These are phyloP conservation scores for Podarcis cretensis DNA, from an alignment of 2,113 vertebrate genomes.

Conservation along the genomic window DNA sequence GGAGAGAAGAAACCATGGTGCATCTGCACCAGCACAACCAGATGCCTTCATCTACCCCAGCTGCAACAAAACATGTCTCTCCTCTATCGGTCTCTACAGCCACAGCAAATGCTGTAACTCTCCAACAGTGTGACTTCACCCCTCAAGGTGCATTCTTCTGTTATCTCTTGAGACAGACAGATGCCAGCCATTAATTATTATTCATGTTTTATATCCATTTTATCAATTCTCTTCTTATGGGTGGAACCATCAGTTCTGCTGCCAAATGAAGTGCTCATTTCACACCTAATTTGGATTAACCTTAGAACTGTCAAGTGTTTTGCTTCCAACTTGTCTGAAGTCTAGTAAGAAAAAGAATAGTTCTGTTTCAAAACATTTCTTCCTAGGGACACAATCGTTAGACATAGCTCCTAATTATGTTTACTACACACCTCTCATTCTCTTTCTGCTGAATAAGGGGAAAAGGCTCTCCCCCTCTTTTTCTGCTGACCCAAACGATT, in stretches of 20 bases:
- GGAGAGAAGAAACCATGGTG: neutral
- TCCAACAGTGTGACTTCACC: too few species aligned
- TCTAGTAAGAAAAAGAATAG: neutral
- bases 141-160: too few species aligned
- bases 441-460: neutral
- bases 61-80: too few species aligned
- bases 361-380: neutral
- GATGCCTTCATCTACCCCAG: too few species aligned
- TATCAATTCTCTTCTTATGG: neutral
- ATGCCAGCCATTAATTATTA: too few species aligned
- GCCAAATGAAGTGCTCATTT: constrained; percentile 12
- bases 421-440: neutral
- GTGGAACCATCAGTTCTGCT: neutral
- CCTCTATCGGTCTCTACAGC: too few species aligned
- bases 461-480: neutral
- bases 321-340: neutral
- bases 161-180: too few species aligned
- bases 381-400: neutral
- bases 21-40: too few species aligned
- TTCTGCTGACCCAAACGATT: neutral
- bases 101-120: too few species aligned
- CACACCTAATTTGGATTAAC: neutral
- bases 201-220: neutral
- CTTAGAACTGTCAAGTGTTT: neutral
- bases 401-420: neutral